Evolutionary conservation across 2,888 invertebrate genomes (phyloP).

Genomic region (Rotaria macrura): DNA sequence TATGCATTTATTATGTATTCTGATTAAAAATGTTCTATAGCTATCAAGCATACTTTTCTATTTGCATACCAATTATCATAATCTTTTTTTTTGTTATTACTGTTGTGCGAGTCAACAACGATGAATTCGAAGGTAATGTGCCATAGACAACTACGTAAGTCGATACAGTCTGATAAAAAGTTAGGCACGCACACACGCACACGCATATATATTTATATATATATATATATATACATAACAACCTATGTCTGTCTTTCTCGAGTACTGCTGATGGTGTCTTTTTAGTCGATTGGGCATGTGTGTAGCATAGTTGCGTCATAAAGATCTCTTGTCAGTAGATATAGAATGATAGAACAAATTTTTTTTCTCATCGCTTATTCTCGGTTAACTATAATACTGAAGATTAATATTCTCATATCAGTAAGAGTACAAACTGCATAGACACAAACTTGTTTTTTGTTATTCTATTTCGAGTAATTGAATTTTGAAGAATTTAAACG

Average conservation of each 20-base stretch:
- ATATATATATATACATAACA: background rate
- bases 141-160: background rate
- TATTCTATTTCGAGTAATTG: too few relatives aligned
- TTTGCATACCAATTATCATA: background rate
- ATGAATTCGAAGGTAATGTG: background rate
- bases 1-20: background rate
- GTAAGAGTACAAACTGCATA: background rate
- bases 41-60: background rate
- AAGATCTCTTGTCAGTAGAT: background rate
- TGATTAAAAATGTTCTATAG: background rate
- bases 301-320: background rate
- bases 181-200: background rate
- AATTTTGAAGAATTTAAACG: too few relatives aligned
- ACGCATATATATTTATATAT: too few relatives aligned
- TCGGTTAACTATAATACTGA: background rate
- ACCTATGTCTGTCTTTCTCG: background rate
- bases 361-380: background rate
- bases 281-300: background rate
- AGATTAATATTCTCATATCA: background rate
- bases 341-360: background rate
- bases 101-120: background rate
- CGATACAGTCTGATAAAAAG: too few relatives aligned
- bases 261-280: background rate
- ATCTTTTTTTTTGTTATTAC: background rate
- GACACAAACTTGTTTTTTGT: background rate